These are phyloP conservation scores for Kryptopterus vitreolus DNA, from an alignment of 2,797 vertebrate species.

Conservation along the genomic window DNA sequence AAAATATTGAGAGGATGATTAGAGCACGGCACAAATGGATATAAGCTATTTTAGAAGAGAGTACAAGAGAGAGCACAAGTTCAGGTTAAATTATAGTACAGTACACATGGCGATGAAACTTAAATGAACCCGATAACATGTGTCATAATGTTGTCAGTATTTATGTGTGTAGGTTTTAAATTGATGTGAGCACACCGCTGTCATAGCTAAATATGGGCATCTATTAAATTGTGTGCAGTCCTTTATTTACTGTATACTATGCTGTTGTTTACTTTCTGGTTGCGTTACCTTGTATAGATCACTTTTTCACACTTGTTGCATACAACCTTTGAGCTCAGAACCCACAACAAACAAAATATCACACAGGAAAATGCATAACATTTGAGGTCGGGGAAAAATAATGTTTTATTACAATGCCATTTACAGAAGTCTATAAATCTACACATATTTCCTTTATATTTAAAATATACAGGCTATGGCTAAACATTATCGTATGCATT, in stretches of 20 bases:
- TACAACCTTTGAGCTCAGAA: too few species aligned
- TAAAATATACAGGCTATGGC: not conserved
- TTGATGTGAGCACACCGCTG: not conserved
- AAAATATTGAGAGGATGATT: slow-evolving; percentile 73
- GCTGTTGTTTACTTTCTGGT: not conserved
- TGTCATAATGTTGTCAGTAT: not conserved
- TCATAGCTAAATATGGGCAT: not conserved
- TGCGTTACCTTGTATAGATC: not conserved
- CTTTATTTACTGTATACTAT: not conserved
- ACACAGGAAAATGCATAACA: not conserved
- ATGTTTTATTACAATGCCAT: not conserved
- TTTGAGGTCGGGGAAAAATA: not conserved
- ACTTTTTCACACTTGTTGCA: not conserved
- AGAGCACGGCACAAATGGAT: slow-evolving; percentile 80
- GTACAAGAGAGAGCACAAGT: slow-evolving; percentile 22
- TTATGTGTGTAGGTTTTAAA: not conserved
- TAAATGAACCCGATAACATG: not conserved
- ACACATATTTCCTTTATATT: not conserved
- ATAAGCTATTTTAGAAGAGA: slow-evolving; percentile 66
- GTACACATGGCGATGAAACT: not conserved
- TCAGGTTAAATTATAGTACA: not conserved
- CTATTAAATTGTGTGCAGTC: not conserved
- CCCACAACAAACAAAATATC: not conserved
- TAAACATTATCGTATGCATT: not conserved
- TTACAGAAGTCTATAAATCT: not conserved